These are phyloP conservation scores for Cetoscarus ocellatus DNA, from an alignment of 2,797 vertebrate genomes.

Conservation along the genomic window DNA sequence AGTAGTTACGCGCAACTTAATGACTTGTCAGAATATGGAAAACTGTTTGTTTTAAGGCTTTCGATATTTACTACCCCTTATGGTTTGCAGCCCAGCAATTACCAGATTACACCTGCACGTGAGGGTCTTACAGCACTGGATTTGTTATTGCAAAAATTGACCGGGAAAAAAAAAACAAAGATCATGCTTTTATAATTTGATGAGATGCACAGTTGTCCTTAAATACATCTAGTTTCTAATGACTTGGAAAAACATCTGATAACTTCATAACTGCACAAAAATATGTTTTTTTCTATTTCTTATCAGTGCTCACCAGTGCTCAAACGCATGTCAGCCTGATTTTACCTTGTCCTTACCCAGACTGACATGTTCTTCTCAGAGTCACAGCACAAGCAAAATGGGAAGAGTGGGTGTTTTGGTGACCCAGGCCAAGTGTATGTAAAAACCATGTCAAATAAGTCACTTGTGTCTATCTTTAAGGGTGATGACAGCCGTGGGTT, in stretches of 20 bases:
- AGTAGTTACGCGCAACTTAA: too few species aligned
- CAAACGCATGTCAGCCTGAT: constrained; percentile 9
- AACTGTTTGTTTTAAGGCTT: neutral
- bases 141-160: too few species aligned
- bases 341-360: neutral
- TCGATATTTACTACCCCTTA: neutral
- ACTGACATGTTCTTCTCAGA: constrained; percentile 17
- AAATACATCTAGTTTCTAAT: neutral
- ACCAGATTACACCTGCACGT: too few species aligned
- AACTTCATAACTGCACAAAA: neutral
- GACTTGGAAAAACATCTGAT: neutral
- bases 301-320: neutral
- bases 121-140: too few species aligned
- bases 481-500: constrained; percentile 31
- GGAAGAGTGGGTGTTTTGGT: constrained; percentile 10
- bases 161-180: too few species aligned
- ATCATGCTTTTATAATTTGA: neutral
- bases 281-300: neutral
- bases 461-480: constrained; percentile 9
- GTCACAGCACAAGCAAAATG: constrained; percentile 9
- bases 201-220: neutral
- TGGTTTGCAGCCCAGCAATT: too few species aligned
- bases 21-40: too few species aligned
- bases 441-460: constrained; percentile 19
- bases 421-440: neutral